Base-by-base conservation (phyloP, 2,797 vertebrate species). In the Numenius phaeopus region DNA sequence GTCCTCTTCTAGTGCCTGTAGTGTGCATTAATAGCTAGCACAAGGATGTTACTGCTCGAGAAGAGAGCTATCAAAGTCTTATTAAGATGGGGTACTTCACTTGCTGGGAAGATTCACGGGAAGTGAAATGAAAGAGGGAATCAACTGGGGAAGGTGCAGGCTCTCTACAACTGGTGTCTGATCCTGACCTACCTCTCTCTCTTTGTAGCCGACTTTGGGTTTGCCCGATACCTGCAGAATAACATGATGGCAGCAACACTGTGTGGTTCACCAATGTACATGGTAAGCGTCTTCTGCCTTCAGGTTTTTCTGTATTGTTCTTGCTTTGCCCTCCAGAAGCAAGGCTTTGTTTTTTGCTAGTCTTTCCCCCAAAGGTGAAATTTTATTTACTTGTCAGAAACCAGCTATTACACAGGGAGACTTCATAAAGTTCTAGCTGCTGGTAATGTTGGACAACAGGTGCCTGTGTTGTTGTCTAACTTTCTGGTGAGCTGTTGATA, bases 251-350 rank as follows among this genome's bases (percentile, higher is more conserved):
- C 99, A 5, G 99, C 99, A 62, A 99, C 99, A 0, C 97, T 99
- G 72, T 99, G 99, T 59, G 99, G 99, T 42, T 99, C 99, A 67
- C 99, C 99, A 32, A 99, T 99, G 99, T 99, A 99, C 95, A 99
- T 99, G 99, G 99, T 99, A 97, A 98, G 99, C 94, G 61, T 54
- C 22, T 14, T 69, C 64, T 87, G 52, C 30, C 39, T 82, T 1
- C 19, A 14, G 17, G 6, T 22, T 66, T 55, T 54, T 50, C 57
- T 78, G 16, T 65, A 6, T 24, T 49, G 17, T 42, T 87, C 17
- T n/a, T 89, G 7, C 67, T 75, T 57, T 77, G 4, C 6, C 21
- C 32, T 23, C 5, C 14, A 44, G 34, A 84, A 84, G 18, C 26
- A 42, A 85, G 54, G 20, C 32, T 83, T 70, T 89, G 6, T 23